Base-by-base conservation (phyloP, 2,113 vertebrate species). In the Copsychus sechellarum region DNA sequence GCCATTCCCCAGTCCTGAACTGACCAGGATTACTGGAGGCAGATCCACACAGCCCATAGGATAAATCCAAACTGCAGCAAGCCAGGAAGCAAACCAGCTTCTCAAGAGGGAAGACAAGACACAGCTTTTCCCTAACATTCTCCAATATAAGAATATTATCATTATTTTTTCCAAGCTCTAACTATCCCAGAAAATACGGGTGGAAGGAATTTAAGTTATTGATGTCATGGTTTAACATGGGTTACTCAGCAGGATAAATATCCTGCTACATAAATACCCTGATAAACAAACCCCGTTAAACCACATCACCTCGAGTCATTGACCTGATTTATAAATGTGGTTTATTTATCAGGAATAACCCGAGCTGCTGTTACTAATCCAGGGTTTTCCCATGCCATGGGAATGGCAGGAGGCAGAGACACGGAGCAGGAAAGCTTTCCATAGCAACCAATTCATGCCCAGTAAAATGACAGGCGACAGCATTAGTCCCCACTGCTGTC, bases 11-110 rank as follows among this genome's bases (percentile, higher is more conserved):
- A 21, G 11, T 38, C 54, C 60, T 36, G 11, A 14, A 29, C 3
- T 1, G 2, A 42, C 6, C 0, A 2, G 14, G 53, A 42, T 12
- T 14, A 26, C 0, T 20, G 76, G 51, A 70, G 14, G 11, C 2
- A 8, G 53, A 60, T 17, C 25, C 53, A 8, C 22, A 28, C 42
- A 36, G 8, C 4, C 45, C 42, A 6, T 1, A 11, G 18, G 53
- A 77, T 11, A 50, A 89, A 67, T 11, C 15, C 66, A 22, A 42
- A 4, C 42, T 14, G n/a, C 23, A 40, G 33, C 2, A 61, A 79
- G 53, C 2, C 36, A 6, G 5, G 31, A 21, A 40, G 29, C 2
- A 61, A 82, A 57, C 2, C 45, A 6, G 6, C 26, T 70, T 36
- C 60, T 43, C 14, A 5, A 38, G 6, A 40, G 13, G 9, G 17